Evolutionary conservation across 2,888 invertebrate genomes (phyloP).

Genomic region (Lapara coniferarum): DNA sequence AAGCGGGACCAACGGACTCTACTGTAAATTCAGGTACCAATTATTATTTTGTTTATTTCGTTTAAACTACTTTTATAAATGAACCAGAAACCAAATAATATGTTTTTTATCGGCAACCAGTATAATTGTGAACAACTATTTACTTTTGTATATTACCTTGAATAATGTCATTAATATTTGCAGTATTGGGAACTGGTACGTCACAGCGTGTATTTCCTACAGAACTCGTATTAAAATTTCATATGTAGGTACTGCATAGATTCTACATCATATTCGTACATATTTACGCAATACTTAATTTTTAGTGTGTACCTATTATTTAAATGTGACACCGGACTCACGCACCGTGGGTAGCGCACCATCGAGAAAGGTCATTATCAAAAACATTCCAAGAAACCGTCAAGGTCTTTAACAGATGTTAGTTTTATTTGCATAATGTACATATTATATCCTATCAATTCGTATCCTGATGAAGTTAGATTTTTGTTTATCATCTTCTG

Average conservation of each 20-base stretch:
- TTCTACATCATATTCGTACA: too few species aligned
- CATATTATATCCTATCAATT: too few species aligned
- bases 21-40: conserved; percentile 75
- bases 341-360: background rate
- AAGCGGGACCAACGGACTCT: conserved; percentile 62
- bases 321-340: background rate
- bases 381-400: background rate
- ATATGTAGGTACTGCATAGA: background rate
- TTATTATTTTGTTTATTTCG: conserved; percentile 33
- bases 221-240: too few species aligned
- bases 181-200: too few species aligned
- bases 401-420: background rate
- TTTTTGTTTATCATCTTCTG: background rate
- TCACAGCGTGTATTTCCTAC: too few species aligned
- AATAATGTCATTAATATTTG: too few species aligned
- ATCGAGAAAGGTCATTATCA: conserved; percentile 2
- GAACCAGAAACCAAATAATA: background rate
- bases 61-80: background rate
- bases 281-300: too few species aligned
- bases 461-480: background rate
- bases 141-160: background rate
- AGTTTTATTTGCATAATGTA: background rate
- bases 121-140: background rate
- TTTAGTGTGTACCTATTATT: background rate
- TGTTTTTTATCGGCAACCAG: background rate